These are phyloP conservation scores for Hyppa rectilinea DNA, from an alignment of 2,888 invertebrate genomes.

Conservation along the genomic window DNA sequence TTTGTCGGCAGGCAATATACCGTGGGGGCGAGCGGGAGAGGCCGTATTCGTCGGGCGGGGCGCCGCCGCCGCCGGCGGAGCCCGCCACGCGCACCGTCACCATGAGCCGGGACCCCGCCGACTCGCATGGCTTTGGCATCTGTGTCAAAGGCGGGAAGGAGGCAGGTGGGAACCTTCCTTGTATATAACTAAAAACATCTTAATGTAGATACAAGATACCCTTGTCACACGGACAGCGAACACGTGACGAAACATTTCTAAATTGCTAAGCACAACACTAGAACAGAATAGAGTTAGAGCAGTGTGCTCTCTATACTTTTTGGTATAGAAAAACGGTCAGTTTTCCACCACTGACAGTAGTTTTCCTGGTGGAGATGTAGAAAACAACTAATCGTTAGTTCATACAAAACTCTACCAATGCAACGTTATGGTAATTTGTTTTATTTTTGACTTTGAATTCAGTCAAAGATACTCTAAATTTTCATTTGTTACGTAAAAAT, in stretches of 20 bases:
- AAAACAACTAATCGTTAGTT: background rate
- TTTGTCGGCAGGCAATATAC: conserved; percentile 87
- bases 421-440: background rate
- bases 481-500: background rate
- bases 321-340: background rate
- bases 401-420: too few species aligned
- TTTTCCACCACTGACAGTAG: background rate
- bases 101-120: conserved; percentile 96
- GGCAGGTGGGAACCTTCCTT: conserved; percentile 91
- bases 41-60: conserved; percentile 90
- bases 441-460: background rate
- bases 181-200: conserved; percentile 36
- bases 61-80: conserved; percentile 93
- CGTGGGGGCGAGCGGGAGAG: conserved; percentile 89
- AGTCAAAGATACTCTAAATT: background rate
- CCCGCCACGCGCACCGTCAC: conserved; percentile 95
- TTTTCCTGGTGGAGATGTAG: background rate
- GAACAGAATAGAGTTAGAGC: background rate
- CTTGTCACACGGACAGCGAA: conserved; percentile 53
- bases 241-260: conserved; percentile 20
- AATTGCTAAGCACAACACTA: conserved; percentile 19
- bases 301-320: conserved; percentile 2
- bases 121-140: conserved; percentile 96
- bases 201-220: conserved; percentile 40
- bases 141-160: conserved; percentile 98